These are phyloP conservation scores for Phalacrocorax pelagicus DNA, from an alignment of 2,113 vertebrate species.

Conservation along the genomic window DNA sequence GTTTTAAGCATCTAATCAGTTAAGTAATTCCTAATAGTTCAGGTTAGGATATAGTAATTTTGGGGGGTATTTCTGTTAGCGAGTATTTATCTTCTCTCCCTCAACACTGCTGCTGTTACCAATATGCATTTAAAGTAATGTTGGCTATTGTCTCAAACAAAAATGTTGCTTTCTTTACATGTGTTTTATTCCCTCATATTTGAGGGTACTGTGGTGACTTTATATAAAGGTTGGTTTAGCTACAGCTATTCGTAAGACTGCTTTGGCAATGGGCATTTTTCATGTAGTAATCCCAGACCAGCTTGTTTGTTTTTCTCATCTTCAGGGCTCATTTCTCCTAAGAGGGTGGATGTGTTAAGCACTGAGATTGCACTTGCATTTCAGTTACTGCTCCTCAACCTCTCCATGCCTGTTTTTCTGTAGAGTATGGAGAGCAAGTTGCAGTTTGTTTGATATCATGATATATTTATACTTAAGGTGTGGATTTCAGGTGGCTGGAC, in stretches of 20 bases:
- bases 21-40: background rate
- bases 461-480: background rate
- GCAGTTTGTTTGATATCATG: background rate
- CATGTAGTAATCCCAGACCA: background rate
- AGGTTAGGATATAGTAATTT: background rate
- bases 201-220: background rate
- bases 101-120: background rate
- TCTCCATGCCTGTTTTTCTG: background rate
- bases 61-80: background rate
- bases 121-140: background rate
- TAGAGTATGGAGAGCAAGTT: background rate
- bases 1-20: background rate
- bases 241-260: background rate
- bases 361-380: background rate
- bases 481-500: background rate
- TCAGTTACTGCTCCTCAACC: background rate
- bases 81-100: background rate
- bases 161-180: background rate
- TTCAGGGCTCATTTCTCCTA: background rate
- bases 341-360: background rate
- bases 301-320: background rate
- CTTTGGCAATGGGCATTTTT: background rate
- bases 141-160: background rate
- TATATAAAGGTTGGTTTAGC: background rate
- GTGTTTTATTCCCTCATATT: background rate